Percentiles rank a stretch among this genome's conserved stretches.
Conservation (phyloP, 2,797 vertebrate genomes). For the Halcyon badia region DNA sequence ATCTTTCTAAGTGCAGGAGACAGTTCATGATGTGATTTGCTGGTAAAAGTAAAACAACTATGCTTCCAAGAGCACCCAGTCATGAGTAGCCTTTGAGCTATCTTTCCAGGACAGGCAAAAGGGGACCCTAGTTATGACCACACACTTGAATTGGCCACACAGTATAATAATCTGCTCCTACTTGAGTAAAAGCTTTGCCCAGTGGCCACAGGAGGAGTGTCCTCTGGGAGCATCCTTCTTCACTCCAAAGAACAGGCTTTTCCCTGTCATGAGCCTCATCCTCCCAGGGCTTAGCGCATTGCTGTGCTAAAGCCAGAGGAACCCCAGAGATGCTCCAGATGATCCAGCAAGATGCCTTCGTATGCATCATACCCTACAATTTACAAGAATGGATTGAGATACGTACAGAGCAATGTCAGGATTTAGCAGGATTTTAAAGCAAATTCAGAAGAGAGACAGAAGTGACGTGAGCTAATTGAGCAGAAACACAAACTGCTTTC, state of each 20-base stretch:
- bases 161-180: not conserved
- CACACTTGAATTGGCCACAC: not conserved
- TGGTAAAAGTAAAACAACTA: not conserved
- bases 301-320: not conserved
- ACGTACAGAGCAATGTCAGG: not conserved
- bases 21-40: not conserved
- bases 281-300: fast-evolving
- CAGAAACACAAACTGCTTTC: conserved; percentile 25
- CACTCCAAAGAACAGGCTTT: fast-evolving
- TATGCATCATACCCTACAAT: not conserved
- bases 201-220: not conserved
- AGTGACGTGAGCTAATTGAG: not conserved
- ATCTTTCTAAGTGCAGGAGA: not conserved
- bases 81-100: not conserved
- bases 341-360: not conserved
- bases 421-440: conserved; percentile 22
- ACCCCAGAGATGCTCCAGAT: not conserved
- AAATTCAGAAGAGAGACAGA: conserved; percentile 27
- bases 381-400: not conserved
- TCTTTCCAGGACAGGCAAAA: not conserved
- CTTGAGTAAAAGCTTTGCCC: not conserved
- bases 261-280: fast-evolving
- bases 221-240: not conserved
- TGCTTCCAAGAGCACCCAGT: not conserved
- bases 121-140: not conserved